phyloP scores from a whole-genome alignment of 2,113 vertebrate species.

The Monopterus albus region DNA sequence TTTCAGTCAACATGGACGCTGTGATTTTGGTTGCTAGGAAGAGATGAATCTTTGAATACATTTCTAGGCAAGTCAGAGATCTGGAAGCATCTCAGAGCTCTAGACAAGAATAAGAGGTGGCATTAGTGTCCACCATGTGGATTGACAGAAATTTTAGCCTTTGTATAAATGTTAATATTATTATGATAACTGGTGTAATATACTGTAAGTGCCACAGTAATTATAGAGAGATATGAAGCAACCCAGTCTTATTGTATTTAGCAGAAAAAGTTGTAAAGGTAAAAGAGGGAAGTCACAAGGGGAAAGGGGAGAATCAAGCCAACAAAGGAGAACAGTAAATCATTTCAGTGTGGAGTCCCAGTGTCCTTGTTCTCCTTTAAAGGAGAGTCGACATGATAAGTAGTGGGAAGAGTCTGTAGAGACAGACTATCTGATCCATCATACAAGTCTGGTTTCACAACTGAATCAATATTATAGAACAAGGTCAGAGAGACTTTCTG shows the following conservation, averaged over 20 bases:
- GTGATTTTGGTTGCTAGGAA: no score
- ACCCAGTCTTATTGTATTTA: not conserved
- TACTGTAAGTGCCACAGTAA: not conserved
- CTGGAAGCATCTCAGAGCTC: no score
- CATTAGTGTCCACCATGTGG: not conserved
- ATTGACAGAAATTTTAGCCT: not conserved
- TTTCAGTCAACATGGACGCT: no score
- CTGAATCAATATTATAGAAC: conserved; percentile 38
- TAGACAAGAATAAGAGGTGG: no score
- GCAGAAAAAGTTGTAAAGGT: not conserved
- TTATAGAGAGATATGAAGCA: not conserved
- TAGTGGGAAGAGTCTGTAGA: conserved; percentile 5
- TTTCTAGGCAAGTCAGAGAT: no score
- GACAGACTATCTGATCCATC: not conserved
- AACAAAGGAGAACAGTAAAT: conserved; percentile 24
- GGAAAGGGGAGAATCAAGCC: not conserved
- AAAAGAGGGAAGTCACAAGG: not conserved
- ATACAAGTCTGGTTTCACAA: conserved; percentile 21
- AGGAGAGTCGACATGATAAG: conserved; percentile 25
- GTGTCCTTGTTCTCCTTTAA: conserved; percentile 37
- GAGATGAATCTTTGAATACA: no score
- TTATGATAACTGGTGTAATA: not conserved
- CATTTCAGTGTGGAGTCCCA: conserved; percentile 12
- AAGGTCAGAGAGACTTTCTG: conserved; percentile 16
- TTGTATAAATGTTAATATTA: not conserved